Base-by-base conservation (phyloP, 2,888 invertebrate species). In the Cepaea hortensis region DNA sequence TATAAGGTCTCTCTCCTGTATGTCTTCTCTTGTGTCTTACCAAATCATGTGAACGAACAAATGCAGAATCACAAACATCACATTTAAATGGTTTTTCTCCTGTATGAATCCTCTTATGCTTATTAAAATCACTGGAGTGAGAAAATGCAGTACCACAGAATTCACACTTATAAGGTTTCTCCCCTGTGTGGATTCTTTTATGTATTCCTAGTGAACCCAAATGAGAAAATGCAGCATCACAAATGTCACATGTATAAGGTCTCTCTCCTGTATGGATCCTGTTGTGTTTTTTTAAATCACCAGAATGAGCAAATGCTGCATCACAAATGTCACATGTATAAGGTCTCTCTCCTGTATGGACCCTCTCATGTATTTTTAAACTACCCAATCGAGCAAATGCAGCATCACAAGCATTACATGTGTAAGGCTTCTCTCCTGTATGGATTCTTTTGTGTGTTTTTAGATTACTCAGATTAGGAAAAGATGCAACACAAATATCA, bases 241-340 rank as follows among this genome's bases (percentile, higher is more conserved):
- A 77, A n/a, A 77, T 1, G 55, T 77, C 55, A 77, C 77, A 77
- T n/a, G 23, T 20, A 11, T n/a, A 77, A 0, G 77, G 77, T 23
- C 55, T 77, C 55, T 77, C 77, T 61, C 61, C 55, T n/a, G 77
- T 77, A n/a, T 77, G 77, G 9, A 7, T 77, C n/a, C 55, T 55
- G 13, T 55, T 77, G 13, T 77, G 77, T 77, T 20, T 46, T 61
- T 55, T 77, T 77, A 77, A 23, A 23, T 77, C 13, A 61, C 20
- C 23, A 1, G n/a, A 20, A 3, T 15, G 11, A 77, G 77, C n/a
- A 77, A 55, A 77, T 20, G n/a, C 50, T 11, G 13, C 15, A n/a
- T 55, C 77, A 77, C 77, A 77, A 4, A 77, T 13, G n/a, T 77
- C 77, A 77, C 77, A 77, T n/a, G 50, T 77, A 23, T 61, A 77